A percentile compares a stretch with the other conserved stretches of the same genome.
phyloP scores from a whole-genome alignment of 1,140 invertebrate species.

The Mizuhopecten yessoensis region DNA sequence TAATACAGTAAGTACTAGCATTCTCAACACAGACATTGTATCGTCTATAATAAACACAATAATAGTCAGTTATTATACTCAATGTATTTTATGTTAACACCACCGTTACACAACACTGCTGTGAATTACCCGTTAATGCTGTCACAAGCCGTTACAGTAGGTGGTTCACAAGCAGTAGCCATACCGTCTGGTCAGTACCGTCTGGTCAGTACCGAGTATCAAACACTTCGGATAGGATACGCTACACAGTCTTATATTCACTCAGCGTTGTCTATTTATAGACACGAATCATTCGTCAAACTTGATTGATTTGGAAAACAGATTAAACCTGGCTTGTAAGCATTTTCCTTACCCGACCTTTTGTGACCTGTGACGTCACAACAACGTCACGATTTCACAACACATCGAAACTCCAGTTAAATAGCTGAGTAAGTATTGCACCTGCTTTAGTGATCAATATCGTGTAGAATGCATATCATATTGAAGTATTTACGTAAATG shows the following conservation, averaged over 20 bases:
- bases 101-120: no score
- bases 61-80: no score
- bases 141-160: background rate
- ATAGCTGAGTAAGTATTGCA: no score
- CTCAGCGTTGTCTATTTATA: background rate
- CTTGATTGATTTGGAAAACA: background rate
- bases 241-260: background rate
- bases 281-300: background rate
- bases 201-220: background rate
- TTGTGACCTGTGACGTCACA: background rate
- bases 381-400: conserved; percentile 15
- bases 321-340: no score
- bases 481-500: no score
- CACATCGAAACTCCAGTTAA: background rate
- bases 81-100: no score
- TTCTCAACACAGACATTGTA: no score
- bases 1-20: no score
- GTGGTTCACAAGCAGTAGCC: background rate
- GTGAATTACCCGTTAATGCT: background rate
- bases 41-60: no score
- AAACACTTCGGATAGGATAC: background rate
- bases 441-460: no score
- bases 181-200: background rate
- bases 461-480: no score
- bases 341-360: background rate